These are phyloP conservation scores for Syngnathus scovelli DNA, from an alignment of 2,113 vertebrate genomes.

Conservation along the genomic window DNA sequence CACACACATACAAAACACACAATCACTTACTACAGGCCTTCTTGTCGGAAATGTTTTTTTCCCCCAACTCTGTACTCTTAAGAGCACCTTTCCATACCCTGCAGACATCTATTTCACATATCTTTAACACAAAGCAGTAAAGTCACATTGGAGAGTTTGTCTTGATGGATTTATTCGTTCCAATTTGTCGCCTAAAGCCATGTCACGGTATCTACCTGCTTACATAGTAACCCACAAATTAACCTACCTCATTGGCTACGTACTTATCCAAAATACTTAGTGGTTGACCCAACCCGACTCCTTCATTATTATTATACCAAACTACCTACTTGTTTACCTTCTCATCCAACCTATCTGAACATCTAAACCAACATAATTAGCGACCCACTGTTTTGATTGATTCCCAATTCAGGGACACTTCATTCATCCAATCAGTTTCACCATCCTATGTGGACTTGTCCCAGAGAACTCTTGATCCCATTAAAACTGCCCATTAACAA, in stretches of 20 bases:
- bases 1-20: not conserved
- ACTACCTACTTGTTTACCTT: not conserved
- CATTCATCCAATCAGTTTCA: not conserved
- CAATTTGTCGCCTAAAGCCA: not conserved
- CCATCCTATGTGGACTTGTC: slow-evolving; percentile 4
- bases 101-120: slow-evolving; percentile 1
- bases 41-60: slow-evolving; percentile 5
- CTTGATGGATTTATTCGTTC: slow-evolving; percentile 1
- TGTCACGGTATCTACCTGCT: not conserved
- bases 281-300: not conserved
- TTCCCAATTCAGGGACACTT: not conserved
- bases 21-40: not conserved
- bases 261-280: not conserved
- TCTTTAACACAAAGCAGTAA: slow-evolving; percentile 3
- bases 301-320: not conserved
- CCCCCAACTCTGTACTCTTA: slow-evolving; percentile 4
- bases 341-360: not conserved
- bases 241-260: not conserved
- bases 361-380: not conserved
- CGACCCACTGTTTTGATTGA: not conserved
- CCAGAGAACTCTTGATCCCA: slow-evolving; percentile 28
- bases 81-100: slow-evolving; percentile 5
- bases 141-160: not conserved
- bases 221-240: not conserved
- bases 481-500: slow-evolving; percentile 42